Base-by-base conservation (phyloP, 64 coral and sea anemone genomes). In the Stichodactyla mertensii region DNA sequence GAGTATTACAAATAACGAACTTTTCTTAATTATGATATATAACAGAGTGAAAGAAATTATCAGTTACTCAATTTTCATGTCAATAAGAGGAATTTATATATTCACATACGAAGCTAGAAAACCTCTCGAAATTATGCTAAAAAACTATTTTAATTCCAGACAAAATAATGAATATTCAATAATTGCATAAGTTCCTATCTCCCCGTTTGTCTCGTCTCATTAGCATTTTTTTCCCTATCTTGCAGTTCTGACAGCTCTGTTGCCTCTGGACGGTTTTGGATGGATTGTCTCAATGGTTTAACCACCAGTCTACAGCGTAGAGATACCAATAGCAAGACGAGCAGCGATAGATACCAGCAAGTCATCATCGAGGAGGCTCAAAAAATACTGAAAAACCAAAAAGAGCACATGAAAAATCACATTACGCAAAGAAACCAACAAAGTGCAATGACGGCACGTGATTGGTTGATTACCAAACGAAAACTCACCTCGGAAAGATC, bases 221-320 rank as follows among this genome's bases (percentile, higher is more conserved):
- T 66, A 7, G 62, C 5, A 61, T 69, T 58, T 58, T 58, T 9
- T 71, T 7, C 27, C 23, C 28, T 31, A 31, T 19, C 62, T 66
- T 20, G 24, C 23, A 74, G 69, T 74, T 74, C 69, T 28, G 79
- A 99, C 78, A 92, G 92, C 0, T 88, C 93, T 4, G 84, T 99
- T 60, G 88, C 88, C 16, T 99, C 97, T 8, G 97, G 97, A 58
- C 85, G 93, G 2, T 99, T 99, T 67, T 94, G 90, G 90, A 99
- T 99, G 97, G 88, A 95, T 45, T 99, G 97, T 83, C 82, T 99
- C 23, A 95, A 89, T 51, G 93, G 88, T 24, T 78, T 95, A 4
- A 92, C 89, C 20, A 64, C 20, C 0, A 99, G 90, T 77, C 59
- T 92, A 16, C 69, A 78, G 18, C 79, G 59, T 18, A 85, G 89